Base-by-base conservation (phyloP, 1,140 invertebrate species). In the Polyergus mexicanus region DNA sequence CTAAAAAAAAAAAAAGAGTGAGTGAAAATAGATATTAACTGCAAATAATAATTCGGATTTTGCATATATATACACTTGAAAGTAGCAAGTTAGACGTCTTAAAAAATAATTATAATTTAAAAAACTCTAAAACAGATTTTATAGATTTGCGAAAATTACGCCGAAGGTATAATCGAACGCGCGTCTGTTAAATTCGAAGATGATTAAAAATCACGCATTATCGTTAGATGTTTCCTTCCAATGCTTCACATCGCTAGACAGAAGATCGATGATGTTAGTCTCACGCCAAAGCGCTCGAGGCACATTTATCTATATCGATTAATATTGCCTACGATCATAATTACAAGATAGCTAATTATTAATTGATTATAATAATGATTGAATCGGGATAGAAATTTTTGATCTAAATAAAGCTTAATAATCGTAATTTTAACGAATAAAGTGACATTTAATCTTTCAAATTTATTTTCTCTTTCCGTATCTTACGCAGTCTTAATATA, bases 221-320 rank as follows among this genome's bases (percentile, higher is more conserved):
- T 58, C 51, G 69, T 56, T 56, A 56, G 69, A 72, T 19, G 32
- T 56, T 56, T 35, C 69, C 28, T 22, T 13, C 51, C 28, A 56
- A 72, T 72, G 32, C 32, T 22, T 56, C 28, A 58, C 32, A 72
- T 51, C 47, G 32, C 69, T 16, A 22, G 69, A 22, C 69, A 32
- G 69, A 72, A 72, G 51, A 72, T 72, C 69, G 69, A 72, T 72
- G 69, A 72, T 58, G 69, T 72, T 72, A 56, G 69, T 56, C 69
- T 72, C 69, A 51, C 69, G 69, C 51, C 32, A n/a, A 56, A 54
- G 56, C 51, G 69, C 51, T 38, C 28, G 51, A 38, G 69, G 69
- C 69, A 38, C 28, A 28, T 56, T 72, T 72, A 54, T 72, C 56
- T 54, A 56, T 54, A 72, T 72, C 22, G 51, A 72, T 72, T 72